Conservation (phyloP, 2,888 invertebrate genomes). For the Ormyrus rosae region DNA sequence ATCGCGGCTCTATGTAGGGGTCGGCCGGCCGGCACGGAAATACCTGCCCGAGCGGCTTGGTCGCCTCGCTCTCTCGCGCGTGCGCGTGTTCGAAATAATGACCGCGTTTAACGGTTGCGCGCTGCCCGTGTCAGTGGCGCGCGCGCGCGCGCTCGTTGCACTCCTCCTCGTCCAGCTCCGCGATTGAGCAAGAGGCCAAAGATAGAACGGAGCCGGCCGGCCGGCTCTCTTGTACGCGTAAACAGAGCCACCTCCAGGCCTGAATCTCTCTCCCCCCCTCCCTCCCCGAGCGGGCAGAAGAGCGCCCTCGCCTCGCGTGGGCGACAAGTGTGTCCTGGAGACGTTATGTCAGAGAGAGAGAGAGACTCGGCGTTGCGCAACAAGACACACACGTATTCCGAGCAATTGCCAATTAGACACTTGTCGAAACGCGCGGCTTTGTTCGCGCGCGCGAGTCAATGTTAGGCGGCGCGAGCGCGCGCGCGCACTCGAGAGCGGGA, state of each 20-base stretch:
- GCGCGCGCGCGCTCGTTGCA: not conserved
- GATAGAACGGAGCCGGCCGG: conserved; percentile 63
- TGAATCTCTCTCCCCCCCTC: too few relatives aligned
- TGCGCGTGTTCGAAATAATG: conserved; percentile 62
- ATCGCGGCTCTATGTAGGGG: conserved; percentile 59
- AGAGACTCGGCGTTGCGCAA: too few relatives aligned
- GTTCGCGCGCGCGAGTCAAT: conserved; percentile 46
- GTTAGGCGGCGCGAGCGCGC: conserved; percentile 11
- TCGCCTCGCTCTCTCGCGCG: too few relatives aligned
- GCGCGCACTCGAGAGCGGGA: conserved; percentile 15
- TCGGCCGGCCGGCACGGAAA: conserved; percentile 62
- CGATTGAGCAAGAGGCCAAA: conserved; percentile 60
- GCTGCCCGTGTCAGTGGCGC: conserved; percentile 38
- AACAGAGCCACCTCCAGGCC: not conserved
- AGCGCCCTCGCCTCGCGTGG: not conserved
- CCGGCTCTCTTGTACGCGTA: conserved; percentile 37
- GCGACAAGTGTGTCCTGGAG: not conserved
- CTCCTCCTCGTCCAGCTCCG: conserved; percentile 22
- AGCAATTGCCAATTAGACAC: conserved; percentile 6
- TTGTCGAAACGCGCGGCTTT: conserved; percentile 23
- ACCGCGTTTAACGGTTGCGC: conserved; percentile 62
- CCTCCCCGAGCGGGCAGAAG: too few relatives aligned
- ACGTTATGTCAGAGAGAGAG: too few relatives aligned
- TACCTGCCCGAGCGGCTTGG: conserved; percentile 56
- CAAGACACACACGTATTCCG: not conserved